A percentile compares a stretch with the other conserved stretches of the same genome.
phyloP scores from a whole-genome alignment of 2,888 invertebrate genomes.

The Timema podura region DNA sequence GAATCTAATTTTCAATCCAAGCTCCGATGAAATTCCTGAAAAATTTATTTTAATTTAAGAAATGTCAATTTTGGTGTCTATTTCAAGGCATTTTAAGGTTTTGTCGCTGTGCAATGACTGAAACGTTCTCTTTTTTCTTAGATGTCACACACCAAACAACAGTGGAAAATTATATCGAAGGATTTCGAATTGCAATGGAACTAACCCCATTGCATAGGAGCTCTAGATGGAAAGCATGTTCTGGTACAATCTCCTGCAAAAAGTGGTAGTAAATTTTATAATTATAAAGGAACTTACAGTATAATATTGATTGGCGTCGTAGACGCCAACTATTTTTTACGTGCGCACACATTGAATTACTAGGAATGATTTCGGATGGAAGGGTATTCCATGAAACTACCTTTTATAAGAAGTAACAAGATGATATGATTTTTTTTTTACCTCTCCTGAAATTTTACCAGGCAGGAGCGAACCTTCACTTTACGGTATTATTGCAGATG shows the following conservation, averaged over 20 bases:
- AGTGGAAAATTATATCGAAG: background rate
- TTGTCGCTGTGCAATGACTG: too few relatives aligned
- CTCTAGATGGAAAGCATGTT: background rate
- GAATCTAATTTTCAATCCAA: too few relatives aligned
- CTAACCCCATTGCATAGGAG: background rate
- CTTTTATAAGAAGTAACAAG: background rate
- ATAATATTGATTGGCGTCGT: constrained; percentile 1
- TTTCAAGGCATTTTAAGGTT: too few relatives aligned
- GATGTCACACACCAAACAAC: background rate
- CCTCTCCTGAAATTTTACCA: too few relatives aligned
- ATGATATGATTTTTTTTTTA: too few relatives aligned
- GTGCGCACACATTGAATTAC: background rate
- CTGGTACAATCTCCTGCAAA: background rate
- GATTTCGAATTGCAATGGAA: constrained; percentile 11
- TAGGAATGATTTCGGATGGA: background rate
- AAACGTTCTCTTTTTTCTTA: background rate
- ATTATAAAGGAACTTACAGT: background rate
- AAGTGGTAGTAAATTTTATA: constrained; percentile 3
- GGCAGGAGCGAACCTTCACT: too few relatives aligned
- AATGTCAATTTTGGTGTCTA: too few relatives aligned
- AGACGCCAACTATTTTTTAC: background rate
- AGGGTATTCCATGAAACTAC: background rate
- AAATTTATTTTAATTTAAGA: too few relatives aligned
- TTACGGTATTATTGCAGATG: too few relatives aligned
- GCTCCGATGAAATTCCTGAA: too few relatives aligned